Evolutionary conservation across 1,140 invertebrate genomes (phyloP), one percentile per base, ranked within the genome.

Genomic region (Drosophila ananassae): DNA sequence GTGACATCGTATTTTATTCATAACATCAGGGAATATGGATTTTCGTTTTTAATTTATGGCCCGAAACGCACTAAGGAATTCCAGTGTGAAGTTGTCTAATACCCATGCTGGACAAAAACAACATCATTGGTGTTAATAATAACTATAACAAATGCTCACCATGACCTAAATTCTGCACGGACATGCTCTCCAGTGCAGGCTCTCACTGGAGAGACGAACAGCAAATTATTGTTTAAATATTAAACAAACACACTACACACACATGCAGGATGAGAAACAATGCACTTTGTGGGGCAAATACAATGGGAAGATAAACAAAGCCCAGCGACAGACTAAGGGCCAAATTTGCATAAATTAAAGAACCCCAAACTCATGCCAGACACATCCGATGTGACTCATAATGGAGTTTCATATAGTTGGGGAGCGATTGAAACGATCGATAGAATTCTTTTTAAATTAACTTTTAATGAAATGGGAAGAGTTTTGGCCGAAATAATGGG

Each of bases 161-260:
- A 69, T 69, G 67, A 69, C 67, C 67, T 25, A 69, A 39, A 69
- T 69, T 69, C 22, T 21, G 44, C 64, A 41, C 8, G 52, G 63
- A 56, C 63, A 68, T 69, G 60, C 39, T 53, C 48, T 66, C 60
- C 48, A 8, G 44, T 34, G 63, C 63, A 69, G 66, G n/a, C 21
- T 57, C 52, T 39, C 63, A 22, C 32, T 25, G 8, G 51, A 68
- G 41, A 58, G 37, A 47, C 17, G 44, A 51, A 51, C 9, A 46
- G 21, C 39, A 73, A 78, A 78, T 73, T 63, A 66, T 44, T 78
- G 52, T 57, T 72, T 66, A 73, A 78, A 78, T 78, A 78, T 73
- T 78, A 53, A 78, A 73, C 73, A 77, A 53, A 17, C 59, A 44
- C 22, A 55, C 34, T 30, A 53, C n/a, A 58, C 8, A 8, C 24